Evolutionary conservation across 2,113 vertebrate species (phyloP).

Genomic region (Clarias gariepinus): DNA sequence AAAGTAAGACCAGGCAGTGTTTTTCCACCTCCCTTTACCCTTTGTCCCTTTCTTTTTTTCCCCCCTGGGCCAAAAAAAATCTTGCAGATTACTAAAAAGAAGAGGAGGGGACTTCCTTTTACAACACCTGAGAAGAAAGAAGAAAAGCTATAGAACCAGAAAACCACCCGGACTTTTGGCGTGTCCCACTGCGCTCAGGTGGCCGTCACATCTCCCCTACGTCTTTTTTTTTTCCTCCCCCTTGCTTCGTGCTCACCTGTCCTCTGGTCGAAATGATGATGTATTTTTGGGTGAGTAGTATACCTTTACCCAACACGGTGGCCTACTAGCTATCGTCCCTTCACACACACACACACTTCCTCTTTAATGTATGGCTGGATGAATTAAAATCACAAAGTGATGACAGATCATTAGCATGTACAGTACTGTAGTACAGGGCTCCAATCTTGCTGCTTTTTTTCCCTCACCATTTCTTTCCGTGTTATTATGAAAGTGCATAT

Average conservation of each 20-base stretch:
- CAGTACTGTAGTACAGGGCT: not conserved
- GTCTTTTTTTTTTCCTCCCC: conserved; percentile 9
- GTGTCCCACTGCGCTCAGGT: not conserved
- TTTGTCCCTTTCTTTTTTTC: conserved; percentile 20
- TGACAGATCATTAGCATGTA: not conserved
- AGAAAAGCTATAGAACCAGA: conserved; percentile 31
- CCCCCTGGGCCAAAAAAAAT: not conserved
- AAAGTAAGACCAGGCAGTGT: conserved; percentile 47
- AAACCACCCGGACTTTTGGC: conserved; percentile 10
- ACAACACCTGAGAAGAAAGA: conserved; percentile 31
- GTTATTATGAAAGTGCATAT: not conserved
- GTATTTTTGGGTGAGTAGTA: conserved; percentile 67
- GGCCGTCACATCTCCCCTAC: conserved; percentile 1
- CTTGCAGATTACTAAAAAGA: conserved; percentile 23
- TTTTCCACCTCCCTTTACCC: conserved; percentile 16
- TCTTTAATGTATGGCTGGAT: not conserved
- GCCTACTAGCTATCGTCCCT: conserved; percentile 31
- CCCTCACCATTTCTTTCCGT: not conserved
- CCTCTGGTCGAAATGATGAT: conserved; percentile 63
- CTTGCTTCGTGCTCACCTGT: conserved; percentile 48
- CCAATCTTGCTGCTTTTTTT: not conserved
- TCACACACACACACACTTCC: not conserved
- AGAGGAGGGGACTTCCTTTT: conserved; percentile 23
- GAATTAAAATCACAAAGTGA: conserved; percentile 9
- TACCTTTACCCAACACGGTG: conserved; percentile 17